These are phyloP conservation scores for Nemoura dubitans DNA, from an alignment of 2,888 invertebrate genomes.

Conservation along the genomic window DNA sequence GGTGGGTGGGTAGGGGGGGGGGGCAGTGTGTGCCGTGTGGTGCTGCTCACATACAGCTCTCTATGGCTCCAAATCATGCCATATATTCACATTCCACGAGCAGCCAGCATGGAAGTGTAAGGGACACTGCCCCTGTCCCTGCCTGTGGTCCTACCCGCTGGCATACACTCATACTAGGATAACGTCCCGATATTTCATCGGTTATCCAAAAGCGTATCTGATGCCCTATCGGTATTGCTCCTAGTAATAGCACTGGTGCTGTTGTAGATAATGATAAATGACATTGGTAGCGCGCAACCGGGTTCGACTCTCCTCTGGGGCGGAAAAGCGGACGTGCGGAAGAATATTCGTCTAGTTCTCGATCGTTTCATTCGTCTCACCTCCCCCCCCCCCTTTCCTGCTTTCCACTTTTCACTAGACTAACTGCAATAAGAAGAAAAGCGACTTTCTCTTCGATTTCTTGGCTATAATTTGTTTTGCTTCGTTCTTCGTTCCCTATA, in stretches of 20 bases:
- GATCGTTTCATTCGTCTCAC: not conserved
- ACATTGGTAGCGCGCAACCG: not conserved
- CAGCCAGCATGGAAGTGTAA: too few relatives aligned
- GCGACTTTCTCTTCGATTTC: not conserved
- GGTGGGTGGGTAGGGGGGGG: not conserved
- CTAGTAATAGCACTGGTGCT: slow-evolving; percentile 23
- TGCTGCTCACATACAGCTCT: not conserved
- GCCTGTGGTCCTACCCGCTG: not conserved
- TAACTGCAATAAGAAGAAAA: slow-evolving; percentile 5
- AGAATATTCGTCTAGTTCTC: not conserved
- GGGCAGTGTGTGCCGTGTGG: too few relatives aligned
- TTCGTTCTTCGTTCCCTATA: not conserved
- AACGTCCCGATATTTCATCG: slow-evolving; percentile 26
- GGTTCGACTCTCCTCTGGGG: slow-evolving; percentile 18
- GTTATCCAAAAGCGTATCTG: slow-evolving; percentile 23
- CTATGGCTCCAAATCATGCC: slow-evolving; percentile 15
- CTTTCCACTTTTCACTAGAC: not conserved
- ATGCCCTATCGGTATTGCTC: slow-evolving; percentile 15
- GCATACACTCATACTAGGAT: not conserved
- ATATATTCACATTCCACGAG: not conserved
- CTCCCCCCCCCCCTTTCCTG: not conserved
- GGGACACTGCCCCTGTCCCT: not conserved
- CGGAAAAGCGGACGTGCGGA: not conserved
- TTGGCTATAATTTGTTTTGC: not conserved
- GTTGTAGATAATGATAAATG: slow-evolving; percentile 33